phyloP scores from a whole-genome alignment of 2,797 vertebrate species.

The Poeciliopsis infans region DNA sequence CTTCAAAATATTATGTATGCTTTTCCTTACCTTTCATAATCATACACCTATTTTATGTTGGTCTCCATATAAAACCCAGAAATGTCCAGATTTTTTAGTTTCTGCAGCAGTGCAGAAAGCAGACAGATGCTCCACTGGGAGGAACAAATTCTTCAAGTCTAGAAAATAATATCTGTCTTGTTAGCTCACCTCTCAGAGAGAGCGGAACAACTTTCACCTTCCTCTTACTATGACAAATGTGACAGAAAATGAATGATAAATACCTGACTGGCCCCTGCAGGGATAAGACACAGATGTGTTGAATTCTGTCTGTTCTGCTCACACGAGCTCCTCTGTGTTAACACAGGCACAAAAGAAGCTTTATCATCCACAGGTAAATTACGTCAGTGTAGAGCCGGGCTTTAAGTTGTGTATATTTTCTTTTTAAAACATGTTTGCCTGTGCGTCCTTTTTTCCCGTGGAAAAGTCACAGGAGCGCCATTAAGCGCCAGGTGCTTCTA shows the following conservation, averaged over 20 bases:
- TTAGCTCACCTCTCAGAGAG: constrained; percentile 37
- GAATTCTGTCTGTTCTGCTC: constrained; percentile 41
- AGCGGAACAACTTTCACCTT: constrained; percentile 38
- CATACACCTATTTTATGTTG: neutral
- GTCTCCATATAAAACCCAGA: neutral
- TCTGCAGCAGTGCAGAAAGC: neutral
- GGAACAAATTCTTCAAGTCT: constrained; percentile 31
- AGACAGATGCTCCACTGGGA: constrained; percentile 23
- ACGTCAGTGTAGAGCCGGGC: constrained; percentile 69
- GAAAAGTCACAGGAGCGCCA: constrained; percentile 47
- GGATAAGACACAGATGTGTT: constrained; percentile 52
- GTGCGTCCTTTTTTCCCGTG: constrained; percentile 49
- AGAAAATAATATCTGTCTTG: constrained; percentile 35
- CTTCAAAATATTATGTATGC: neutral
- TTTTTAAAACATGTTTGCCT: constrained; percentile 3
- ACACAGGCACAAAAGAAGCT: constrained; percentile 69
- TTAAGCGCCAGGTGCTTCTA: neutral
- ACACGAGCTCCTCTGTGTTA: constrained; percentile 57
- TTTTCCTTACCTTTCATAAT: neutral
- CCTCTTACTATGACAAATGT: constrained; percentile 50
- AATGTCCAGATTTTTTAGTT: neutral
- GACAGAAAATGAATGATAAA: constrained; percentile 43
- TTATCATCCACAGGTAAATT: constrained; percentile 78
- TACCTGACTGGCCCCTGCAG: constrained; percentile 5
- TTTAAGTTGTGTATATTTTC: constrained; percentile 47